phyloP scores from a whole-genome alignment of 2,113 vertebrate species.

The Erpornis zantholeuca region DNA sequence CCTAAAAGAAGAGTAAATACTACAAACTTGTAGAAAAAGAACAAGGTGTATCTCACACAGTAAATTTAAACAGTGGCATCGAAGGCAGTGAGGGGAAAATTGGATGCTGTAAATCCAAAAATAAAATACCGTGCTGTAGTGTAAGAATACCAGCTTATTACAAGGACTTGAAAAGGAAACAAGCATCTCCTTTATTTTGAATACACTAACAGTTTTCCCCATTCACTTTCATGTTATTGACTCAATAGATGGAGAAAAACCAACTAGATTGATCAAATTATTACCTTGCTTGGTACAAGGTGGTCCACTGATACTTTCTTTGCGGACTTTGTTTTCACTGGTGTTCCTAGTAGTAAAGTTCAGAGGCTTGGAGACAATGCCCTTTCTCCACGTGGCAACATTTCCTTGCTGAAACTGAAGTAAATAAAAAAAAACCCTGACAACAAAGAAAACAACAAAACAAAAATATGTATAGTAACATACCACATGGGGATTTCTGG shows the following conservation, averaged over 20 bases:
- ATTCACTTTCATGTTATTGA: background rate
- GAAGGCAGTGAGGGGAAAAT: background rate
- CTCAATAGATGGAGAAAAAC: background rate
- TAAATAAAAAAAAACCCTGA: background rate
- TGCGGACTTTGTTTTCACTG: background rate
- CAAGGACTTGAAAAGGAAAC: background rate
- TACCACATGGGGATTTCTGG: background rate
- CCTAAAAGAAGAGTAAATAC: background rate
- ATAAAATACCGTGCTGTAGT: background rate
- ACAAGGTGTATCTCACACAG: background rate
- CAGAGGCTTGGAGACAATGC: background rate
- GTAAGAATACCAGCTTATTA: background rate
- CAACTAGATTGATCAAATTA: background rate
- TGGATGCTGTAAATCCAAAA: background rate
- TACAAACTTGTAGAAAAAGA: background rate
- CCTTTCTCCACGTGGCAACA: background rate
- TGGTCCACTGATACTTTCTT: background rate
- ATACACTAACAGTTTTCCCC: background rate
- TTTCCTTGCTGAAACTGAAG: background rate
- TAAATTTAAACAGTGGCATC: background rate
- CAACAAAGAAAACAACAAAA: background rate
- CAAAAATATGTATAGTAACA: background rate
- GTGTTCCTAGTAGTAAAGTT: background rate
- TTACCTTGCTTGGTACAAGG: background rate
- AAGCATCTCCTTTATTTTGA: background rate